Conservation (phyloP, 2,113 vertebrate species). For the Antechinus stuartii region DNA sequence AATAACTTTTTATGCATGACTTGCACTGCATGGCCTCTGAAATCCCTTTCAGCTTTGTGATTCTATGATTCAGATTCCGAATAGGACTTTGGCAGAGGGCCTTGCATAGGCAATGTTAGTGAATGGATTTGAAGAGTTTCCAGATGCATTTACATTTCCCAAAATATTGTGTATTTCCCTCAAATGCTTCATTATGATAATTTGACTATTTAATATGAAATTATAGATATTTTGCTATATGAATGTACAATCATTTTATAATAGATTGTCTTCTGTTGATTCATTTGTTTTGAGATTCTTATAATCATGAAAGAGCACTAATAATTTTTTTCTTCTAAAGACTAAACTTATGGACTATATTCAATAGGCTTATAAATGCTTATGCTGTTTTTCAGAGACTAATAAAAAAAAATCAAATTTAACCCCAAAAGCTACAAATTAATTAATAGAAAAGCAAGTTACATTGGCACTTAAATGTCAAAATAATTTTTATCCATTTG, state of each 20-base stretch:
- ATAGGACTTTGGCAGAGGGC: background rate
- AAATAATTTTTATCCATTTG: conserved; percentile 2
- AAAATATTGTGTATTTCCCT: background rate
- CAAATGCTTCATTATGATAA: background rate
- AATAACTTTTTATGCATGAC: background rate
- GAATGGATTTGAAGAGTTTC: background rate
- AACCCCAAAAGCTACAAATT: background rate
- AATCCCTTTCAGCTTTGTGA: background rate
- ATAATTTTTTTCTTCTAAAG: background rate
- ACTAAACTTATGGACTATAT: background rate
- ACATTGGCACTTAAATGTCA: conserved; percentile 11
- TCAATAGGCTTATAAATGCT: background rate
- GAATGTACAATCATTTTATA: background rate
- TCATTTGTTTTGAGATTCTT: background rate
- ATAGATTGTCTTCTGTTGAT: background rate
- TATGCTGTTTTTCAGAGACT: background rate
- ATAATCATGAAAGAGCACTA: background rate
- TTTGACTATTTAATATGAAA: background rate
- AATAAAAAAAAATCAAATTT: background rate
- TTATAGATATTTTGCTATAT: background rate
- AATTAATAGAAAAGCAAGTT: background rate
- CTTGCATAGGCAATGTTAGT: background rate
- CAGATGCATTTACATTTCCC: background rate
- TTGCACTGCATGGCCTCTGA: background rate
- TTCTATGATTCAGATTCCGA: background rate